Evolutionary conservation across 2,888 invertebrate species (phyloP).

Genomic region (Eupelmus urozonus): DNA sequence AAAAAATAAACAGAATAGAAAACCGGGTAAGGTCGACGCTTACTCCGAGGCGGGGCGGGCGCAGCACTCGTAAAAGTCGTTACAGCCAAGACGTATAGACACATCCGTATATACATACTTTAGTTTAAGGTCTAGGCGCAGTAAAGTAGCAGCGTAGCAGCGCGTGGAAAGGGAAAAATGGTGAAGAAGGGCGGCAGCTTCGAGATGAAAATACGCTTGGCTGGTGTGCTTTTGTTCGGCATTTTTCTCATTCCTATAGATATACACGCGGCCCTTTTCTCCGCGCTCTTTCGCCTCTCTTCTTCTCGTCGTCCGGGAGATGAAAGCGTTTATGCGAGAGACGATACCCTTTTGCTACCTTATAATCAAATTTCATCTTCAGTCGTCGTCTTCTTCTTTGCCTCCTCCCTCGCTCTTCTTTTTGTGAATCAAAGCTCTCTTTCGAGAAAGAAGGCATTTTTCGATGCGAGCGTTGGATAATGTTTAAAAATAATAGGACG

Average conservation of each 20-base stretch:
- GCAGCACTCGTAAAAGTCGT: constrained; percentile 34
- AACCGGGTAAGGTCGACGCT: not conserved
- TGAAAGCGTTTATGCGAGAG: constrained; percentile 20
- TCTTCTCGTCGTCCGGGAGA: not conserved
- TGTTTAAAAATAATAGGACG: constrained; percentile 12
- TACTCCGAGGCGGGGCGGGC: not conserved
- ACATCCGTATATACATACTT: not conserved
- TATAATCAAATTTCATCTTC: constrained; percentile 32
- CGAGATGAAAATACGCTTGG: constrained; percentile 17
- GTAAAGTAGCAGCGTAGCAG: not conserved
- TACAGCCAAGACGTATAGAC: not conserved
- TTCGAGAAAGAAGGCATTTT: not conserved
- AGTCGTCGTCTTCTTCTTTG: not conserved
- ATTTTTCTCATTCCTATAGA: not conserved
- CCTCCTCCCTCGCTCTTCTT: constrained; percentile 48
- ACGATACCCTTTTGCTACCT: constrained; percentile 9
- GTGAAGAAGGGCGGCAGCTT: not conserved
- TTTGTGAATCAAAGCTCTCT: not conserved
- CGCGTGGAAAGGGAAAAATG: not conserved
- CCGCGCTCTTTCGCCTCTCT: not conserved
- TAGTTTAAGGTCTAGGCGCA: constrained; percentile 13
- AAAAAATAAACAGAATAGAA: not conserved
- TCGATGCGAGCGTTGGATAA: not conserved
- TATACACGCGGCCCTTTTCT: not conserved
- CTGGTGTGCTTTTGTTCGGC: constrained; percentile 9